Percentiles rank a stretch among this genome's conserved stretches.
These are phyloP conservation scores for Lithophane ornitopus DNA, from an alignment of 2,888 invertebrate genomes.

Conservation along the genomic window DNA sequence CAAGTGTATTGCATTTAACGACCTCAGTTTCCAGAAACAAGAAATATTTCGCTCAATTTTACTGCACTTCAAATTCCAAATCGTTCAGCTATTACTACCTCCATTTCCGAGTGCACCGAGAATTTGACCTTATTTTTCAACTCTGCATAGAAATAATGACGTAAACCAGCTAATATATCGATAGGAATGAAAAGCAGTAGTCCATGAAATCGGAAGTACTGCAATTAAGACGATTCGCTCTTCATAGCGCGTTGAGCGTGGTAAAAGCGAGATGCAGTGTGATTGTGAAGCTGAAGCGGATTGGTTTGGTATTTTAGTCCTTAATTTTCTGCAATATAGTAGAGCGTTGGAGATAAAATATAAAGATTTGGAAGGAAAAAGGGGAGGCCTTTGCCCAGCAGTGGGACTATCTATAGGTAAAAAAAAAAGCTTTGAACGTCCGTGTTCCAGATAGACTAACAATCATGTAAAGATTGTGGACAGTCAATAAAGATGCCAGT, in stretches of 20 bases:
- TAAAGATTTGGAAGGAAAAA: too few relatives aligned
- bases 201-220: constrained; percentile 76
- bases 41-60: neutral
- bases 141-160: constrained; percentile 45
- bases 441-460: neutral
- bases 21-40: constrained; percentile 13
- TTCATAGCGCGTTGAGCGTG: constrained; percentile 73
- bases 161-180: constrained; percentile 58
- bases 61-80: constrained; percentile 22
- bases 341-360: too few relatives aligned
- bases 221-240: constrained; percentile 80
- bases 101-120: constrained; percentile 5
- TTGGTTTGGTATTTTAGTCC: neutral
- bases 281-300: constrained; percentile 43
- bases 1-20: neutral
- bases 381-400: too few relatives aligned
- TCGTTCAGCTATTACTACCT: constrained; percentile 12
- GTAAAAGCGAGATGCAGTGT: constrained; percentile 58
- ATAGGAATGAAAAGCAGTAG: constrained; percentile 62
- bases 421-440: too few relatives aligned
- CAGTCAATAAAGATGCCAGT: neutral
- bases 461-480: neutral
- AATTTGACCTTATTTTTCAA: constrained; percentile 43
- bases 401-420: too few relatives aligned
- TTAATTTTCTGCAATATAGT: neutral